Percentiles rank a stretch among this genome's conserved stretches.
These are phyloP conservation scores for Schizotus pectinicornis DNA, from an alignment of 2,888 invertebrate species.

Conservation along the genomic window DNA sequence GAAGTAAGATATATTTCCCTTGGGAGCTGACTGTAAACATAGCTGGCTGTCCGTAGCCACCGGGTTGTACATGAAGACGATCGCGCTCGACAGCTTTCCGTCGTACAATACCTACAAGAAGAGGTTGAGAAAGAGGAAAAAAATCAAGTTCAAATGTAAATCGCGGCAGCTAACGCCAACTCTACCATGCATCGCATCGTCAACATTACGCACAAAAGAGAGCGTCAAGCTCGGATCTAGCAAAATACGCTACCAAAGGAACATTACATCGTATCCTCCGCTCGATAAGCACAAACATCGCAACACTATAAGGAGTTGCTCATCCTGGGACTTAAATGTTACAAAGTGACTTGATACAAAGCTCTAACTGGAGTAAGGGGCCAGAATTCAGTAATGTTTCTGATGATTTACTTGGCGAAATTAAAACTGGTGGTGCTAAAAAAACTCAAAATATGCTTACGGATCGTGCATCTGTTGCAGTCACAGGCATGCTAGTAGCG, in stretches of 20 bases:
- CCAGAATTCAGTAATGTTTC: not conserved
- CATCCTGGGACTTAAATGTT: too few species aligned
- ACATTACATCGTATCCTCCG: not conserved
- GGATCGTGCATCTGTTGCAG: conserved; percentile 59
- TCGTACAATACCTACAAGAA: conserved; percentile 92
- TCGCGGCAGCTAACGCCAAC: not conserved
- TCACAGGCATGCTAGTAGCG: conserved; percentile 55
- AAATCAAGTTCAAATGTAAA: not conserved
- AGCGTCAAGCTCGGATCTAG: too few species aligned
- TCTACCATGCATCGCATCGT: conserved; percentile 6
- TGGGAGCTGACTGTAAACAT: conserved; percentile 97
- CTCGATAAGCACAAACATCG: not conserved
- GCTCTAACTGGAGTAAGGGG: not conserved
- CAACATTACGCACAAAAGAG: too few species aligned
- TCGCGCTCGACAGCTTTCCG: conserved; percentile 93
- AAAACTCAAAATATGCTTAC: conserved; percentile 62
- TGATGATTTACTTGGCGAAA: not conserved
- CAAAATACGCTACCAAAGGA: too few species aligned
- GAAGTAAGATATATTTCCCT: conserved; percentile 96
- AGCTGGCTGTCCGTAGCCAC: conserved; percentile 99
- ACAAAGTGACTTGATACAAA: too few species aligned
- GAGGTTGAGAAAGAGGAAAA: conserved; percentile 16
- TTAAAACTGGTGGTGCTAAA: conserved; percentile 24
- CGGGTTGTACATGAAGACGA: conserved; percentile 99
- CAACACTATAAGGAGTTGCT: not conserved